Evolutionary conservation across 2,797 vertebrate genomes (phyloP).

Genomic region (Scolopax bukidnonensis): DNA sequence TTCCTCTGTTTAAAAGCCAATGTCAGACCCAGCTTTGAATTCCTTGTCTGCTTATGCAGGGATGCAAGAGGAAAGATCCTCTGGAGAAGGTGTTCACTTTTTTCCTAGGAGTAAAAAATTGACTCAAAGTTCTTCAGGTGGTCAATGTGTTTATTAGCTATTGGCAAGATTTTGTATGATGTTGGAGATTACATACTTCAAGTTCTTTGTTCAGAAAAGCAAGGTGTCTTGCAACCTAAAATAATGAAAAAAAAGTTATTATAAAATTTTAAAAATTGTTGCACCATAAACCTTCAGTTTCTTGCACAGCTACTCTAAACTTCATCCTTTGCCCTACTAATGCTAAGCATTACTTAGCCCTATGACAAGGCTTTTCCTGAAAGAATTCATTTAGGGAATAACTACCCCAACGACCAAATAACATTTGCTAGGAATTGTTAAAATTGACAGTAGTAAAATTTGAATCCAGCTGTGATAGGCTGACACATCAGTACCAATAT

Average conservation of each 20-base stretch:
- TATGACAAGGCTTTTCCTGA: background rate
- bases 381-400: background rate
- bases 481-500: background rate
- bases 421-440: constrained; percentile 10
- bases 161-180: background rate
- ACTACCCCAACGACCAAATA: background rate
- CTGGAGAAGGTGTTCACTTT: background rate
- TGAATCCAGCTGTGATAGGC: background rate
- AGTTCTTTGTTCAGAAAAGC: constrained; percentile 90
- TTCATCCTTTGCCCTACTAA: background rate
- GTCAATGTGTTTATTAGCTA: background rate
- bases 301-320: background rate
- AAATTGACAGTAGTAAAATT: constrained; percentile 6
- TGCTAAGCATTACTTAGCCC: background rate
- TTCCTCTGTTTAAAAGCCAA: background rate
- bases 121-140: background rate
- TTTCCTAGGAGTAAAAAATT: background rate
- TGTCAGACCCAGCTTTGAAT: background rate
- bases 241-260: constrained; percentile 22
- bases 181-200: background rate
- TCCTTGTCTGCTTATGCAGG: background rate
- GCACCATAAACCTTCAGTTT: background rate
- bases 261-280: background rate
- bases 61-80: background rate
- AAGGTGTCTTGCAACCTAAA: constrained; percentile 87